Evolutionary conservation across 2,888 invertebrate genomes (phyloP), one percentile per base, ranked within the genome.

Genomic region (Mythimna albipuncta): DNA sequence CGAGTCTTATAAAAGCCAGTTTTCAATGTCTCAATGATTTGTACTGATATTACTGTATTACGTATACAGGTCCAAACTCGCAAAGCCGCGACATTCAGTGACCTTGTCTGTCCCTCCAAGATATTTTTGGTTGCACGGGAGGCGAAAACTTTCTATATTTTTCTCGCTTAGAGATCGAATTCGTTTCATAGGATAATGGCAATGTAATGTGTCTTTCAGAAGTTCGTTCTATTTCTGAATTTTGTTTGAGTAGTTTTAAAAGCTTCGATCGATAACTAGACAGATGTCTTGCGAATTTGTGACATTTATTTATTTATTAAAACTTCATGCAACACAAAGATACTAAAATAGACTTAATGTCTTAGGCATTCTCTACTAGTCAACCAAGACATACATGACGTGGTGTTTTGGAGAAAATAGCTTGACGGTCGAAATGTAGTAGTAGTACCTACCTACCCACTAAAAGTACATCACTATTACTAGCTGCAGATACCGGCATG

Each of bases 41-140:
- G 26, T 65, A 59, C n/a, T 38, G 57, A 52, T 41, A 41, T 61
- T 21, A 21, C 21, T 41, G 19, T 62, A 68, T 67, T 61, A 80
- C 21, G 38, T 47, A 47, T 19, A 26, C 32, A 61, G 35, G 54
- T 80, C 61, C 64, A 11, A 64, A 47, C 19, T 57, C 52, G 26
- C 7, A 6, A 54, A 59, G 52, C 66, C 26, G 5, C 16, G 21
- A 38, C 55, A 47, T 57, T 21, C 59, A 55, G 13, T 47, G 64
- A 64, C 54, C 64, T 58, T 55, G 55, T 75, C 52, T 67, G 64
- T 71, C 44, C 66, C 19, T 47, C 32, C 16, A 11, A 62, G 41
- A 50, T 81, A 79, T 75, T 81, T 81, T 75, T 68, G 21, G 16
- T 19, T 11, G 6, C 2, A 66, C 47, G 32, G 26, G 26, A 72